phyloP scores from a whole-genome alignment of 2,888 invertebrate genomes.

The Apotomis betuletana region DNA sequence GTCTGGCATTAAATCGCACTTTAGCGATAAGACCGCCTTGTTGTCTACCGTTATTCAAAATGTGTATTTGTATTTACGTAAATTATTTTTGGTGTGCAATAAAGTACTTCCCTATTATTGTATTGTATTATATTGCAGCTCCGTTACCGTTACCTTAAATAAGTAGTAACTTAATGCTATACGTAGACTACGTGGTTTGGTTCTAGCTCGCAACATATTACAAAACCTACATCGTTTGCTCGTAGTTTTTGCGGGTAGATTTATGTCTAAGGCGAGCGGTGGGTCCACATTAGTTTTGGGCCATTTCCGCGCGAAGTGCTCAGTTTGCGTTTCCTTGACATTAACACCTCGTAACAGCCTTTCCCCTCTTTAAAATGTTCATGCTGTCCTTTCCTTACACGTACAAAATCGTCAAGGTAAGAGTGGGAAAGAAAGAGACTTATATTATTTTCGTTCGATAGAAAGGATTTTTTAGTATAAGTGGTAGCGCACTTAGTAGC shows the following conservation, averaged over 20 bases:
- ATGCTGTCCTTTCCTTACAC: slow-evolving; percentile 3
- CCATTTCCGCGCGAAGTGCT: slow-evolving; percentile 75
- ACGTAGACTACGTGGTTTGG: neutral
- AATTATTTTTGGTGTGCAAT: too few species aligned
- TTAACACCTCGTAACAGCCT: slow-evolving; percentile 23
- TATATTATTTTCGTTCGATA: neutral
- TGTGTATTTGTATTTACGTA: too few species aligned
- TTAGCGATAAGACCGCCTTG: too few species aligned
- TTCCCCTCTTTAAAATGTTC: neutral
- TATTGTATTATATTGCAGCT: too few species aligned
- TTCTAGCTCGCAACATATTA: neutral
- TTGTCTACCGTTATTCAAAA: too few species aligned
- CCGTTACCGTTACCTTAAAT: too few species aligned
- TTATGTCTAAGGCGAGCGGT: slow-evolving; percentile 38
- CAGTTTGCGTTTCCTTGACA: slow-evolving; percentile 59
- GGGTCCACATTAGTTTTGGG: slow-evolving; percentile 71
- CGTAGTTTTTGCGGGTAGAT: slow-evolving; percentile 33
- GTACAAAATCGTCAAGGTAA: neutral
- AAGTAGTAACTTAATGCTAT: neutral
- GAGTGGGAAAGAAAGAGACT: slow-evolving; percentile 6
- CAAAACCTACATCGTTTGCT: slow-evolving; percentile 39
- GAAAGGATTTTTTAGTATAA: slow-evolving; percentile 12
- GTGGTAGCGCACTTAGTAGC: slow-evolving; percentile 56
- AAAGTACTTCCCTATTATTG: too few species aligned
- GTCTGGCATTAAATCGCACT: too few species aligned